phyloP scores from a whole-genome alignment of 2,797 vertebrate species.

The Urophycis tenuis region DNA sequence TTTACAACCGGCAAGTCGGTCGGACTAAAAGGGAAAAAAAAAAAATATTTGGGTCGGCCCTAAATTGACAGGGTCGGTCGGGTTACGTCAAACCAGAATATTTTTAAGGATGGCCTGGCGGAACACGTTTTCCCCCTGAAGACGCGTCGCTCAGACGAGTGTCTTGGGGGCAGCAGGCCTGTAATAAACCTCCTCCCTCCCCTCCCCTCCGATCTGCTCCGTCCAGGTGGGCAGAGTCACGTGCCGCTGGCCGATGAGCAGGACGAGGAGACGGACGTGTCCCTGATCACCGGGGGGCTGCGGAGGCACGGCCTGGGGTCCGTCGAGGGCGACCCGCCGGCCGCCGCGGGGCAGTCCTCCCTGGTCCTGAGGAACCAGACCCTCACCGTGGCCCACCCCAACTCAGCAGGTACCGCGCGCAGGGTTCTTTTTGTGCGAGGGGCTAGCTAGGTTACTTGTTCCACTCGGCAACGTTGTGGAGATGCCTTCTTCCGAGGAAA shows the following conservation, averaged over 20 bases:
- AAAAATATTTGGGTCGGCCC: too few species aligned
- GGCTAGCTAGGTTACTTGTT: not conserved
- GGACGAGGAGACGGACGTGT: conserved; percentile 71
- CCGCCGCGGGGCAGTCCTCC: conserved; percentile 36
- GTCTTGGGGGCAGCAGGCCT: not conserved
- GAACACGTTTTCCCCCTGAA: too few species aligned
- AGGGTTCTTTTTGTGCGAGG: not conserved
- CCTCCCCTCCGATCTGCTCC: not conserved
- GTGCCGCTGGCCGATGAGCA: conserved; percentile 67
- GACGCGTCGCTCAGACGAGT: not conserved
- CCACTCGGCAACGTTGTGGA: not conserved
- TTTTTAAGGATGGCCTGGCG: too few species aligned
- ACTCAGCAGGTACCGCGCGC: conserved; percentile 66
- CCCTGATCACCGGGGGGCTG: conserved; percentile 85
- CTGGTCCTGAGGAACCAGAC: conserved; percentile 68
- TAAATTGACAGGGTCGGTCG: too few species aligned
- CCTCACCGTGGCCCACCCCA: conserved; percentile 65
- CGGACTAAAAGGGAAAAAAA: too few species aligned
- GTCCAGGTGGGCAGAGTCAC: conserved; percentile 74
- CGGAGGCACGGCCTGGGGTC: conserved; percentile 48
- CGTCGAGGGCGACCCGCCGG: conserved; percentile 20
- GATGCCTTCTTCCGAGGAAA: not conserved
- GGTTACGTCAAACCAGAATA: too few species aligned
- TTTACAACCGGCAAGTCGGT: too few species aligned
- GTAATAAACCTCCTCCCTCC: not conserved